Conservation (phyloP, 92 coral and sea anemone species). For the Porites lobata region DNA sequence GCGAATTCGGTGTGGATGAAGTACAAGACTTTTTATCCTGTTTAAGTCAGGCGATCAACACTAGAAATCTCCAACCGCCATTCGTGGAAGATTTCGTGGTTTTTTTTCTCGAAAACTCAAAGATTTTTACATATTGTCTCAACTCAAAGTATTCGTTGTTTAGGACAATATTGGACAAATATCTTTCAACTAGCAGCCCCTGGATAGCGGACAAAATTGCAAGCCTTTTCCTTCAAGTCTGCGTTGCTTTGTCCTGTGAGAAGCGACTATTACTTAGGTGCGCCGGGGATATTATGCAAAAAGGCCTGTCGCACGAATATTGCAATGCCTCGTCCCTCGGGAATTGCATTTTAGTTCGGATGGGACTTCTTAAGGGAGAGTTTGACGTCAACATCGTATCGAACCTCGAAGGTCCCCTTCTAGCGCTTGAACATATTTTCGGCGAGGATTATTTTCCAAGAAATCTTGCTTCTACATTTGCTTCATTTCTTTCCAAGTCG, state of each 20-base stretch:
- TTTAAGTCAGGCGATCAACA: slow-evolving; percentile 30
- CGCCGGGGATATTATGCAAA: slow-evolving; percentile 55
- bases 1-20: neutral
- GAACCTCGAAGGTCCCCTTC: slow-evolving; percentile 76
- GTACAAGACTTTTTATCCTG: neutral
- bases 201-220: slow-evolving; percentile 71
- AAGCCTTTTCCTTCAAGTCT: slow-evolving; percentile 52
- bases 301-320: slow-evolving; percentile 29
- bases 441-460: slow-evolving; percentile 83
- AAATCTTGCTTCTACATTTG: slow-evolving; percentile 83
- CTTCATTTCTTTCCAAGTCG: slow-evolving; percentile 85
- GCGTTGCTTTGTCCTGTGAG: slow-evolving; percentile 30
- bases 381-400: neutral
- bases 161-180: slow-evolving; percentile 16
- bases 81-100: slow-evolving; percentile 29
- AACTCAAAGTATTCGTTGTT: neutral
- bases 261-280: slow-evolving; percentile 37
- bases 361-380: slow-evolving; percentile 90
- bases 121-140: neutral
- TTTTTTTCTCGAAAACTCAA: slow-evolving; percentile 1
- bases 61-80: neutral
- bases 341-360: slow-evolving; percentile 73
- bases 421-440: slow-evolving; percentile 77
- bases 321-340: slow-evolving; percentile 50
- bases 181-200: neutral